Evolutionary conservation across 2,888 invertebrate species (phyloP).

Genomic region (Cabera pusaria): DNA sequence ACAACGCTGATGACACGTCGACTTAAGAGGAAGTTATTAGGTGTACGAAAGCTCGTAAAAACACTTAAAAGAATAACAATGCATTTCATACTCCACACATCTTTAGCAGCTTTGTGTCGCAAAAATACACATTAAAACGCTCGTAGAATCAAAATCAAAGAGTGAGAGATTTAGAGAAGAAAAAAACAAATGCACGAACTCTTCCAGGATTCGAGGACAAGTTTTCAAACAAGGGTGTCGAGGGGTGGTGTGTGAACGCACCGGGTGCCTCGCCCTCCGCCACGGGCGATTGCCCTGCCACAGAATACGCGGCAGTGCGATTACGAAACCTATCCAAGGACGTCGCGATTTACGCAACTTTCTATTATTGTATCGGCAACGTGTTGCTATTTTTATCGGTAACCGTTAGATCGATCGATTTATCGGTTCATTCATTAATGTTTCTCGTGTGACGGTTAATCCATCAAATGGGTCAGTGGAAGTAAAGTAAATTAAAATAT

Average conservation of each 20-base stretch:
- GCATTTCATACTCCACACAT: too few species aligned
- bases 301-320: constrained; percentile 17
- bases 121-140: too few species aligned
- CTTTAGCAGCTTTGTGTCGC: too few species aligned
- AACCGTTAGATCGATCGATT: too few species aligned
- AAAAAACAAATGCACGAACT: constrained; percentile 8
- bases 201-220: constrained; percentile 29
- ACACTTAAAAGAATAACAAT: neutral
- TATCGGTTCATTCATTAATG: too few species aligned
- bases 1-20: too few species aligned
- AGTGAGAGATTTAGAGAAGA: neutral
- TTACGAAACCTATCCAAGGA: constrained; percentile 47
- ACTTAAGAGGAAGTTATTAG: too few species aligned
- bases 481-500: too few species aligned
- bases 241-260: constrained; percentile 62
- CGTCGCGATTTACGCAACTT: constrained; percentile 38
- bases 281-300: constrained; percentile 52
- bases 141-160: too few species aligned
- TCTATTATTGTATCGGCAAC: constrained; percentile 30
- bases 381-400: constrained; percentile 21
- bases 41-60: neutral
- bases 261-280: constrained; percentile 56
- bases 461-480: too few species aligned
- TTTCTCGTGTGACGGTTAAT: too few species aligned
- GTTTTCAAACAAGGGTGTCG: constrained; percentile 35